Percentiles rank a stretch among this genome's conserved stretches.
phyloP scores from a whole-genome alignment of 1,140 invertebrate species.

The Harpegnathos saltator region DNA sequence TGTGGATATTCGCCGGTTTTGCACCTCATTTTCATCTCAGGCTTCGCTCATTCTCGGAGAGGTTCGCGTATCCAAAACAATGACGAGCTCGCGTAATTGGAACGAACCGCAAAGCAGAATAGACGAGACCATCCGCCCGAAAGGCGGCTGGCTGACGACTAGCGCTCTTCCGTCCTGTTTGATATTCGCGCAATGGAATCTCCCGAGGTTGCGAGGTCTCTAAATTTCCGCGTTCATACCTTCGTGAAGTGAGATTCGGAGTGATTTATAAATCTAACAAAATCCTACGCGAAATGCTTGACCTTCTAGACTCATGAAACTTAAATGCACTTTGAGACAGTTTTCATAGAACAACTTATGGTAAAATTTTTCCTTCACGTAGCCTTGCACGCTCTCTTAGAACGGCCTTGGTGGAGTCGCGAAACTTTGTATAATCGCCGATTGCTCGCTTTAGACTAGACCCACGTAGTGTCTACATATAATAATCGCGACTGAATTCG shows the following conservation, averaged over 20 bases:
- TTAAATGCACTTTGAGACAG: too few relatives aligned
- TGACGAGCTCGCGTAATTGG: background rate
- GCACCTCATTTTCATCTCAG: background rate
- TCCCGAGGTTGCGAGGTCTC: background rate
- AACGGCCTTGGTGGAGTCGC: too few relatives aligned
- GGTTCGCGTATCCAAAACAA: background rate
- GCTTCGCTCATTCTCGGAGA: background rate
- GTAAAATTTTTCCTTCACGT: too few relatives aligned
- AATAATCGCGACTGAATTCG: too few relatives aligned
- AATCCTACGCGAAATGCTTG: background rate
- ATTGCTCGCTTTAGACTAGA: too few relatives aligned
- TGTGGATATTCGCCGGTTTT: background rate
- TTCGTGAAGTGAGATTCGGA: background rate
- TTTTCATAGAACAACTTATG: too few relatives aligned
- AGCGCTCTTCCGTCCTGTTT: background rate
- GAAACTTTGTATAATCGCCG: too few relatives aligned
- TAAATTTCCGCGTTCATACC: background rate
- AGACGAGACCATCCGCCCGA: background rate
- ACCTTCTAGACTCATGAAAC: too few relatives aligned
- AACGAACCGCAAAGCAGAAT: background rate
- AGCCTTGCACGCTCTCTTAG: too few relatives aligned
- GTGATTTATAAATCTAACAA: background rate
- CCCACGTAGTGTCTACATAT: too few relatives aligned
- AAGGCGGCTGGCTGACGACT: background rate
- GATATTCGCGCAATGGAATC: background rate